These are phyloP conservation scores for Eupithecia abbreviata DNA, from an alignment of 2,888 invertebrate genomes.

Conservation along the genomic window DNA sequence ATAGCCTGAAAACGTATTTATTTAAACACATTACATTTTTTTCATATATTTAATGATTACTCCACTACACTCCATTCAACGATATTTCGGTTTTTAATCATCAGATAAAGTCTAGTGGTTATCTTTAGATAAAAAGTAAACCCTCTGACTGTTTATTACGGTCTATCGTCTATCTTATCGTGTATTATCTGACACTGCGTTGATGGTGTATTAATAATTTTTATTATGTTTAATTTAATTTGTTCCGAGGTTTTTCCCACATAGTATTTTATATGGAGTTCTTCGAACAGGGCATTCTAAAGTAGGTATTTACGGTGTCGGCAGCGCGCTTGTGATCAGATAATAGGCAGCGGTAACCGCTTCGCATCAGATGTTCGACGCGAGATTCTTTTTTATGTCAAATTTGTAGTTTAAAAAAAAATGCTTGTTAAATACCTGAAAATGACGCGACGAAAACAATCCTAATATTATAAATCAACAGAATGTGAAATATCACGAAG, in stretches of 20 bases:
- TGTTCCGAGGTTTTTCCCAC: background rate
- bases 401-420: background rate
- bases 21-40: background rate
- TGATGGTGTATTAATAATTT: constrained; percentile 9
- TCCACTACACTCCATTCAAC: background rate
- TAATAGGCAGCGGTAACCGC: background rate
- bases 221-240: background rate
- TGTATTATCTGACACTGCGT: background rate
- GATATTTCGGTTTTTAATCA: constrained; percentile 13
- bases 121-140: constrained; percentile 20
- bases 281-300: background rate
- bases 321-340: background rate
- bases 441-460: background rate
- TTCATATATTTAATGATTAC: background rate
- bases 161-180: constrained; percentile 17
- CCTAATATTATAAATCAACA: background rate
- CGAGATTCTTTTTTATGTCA: background rate
- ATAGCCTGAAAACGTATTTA: background rate
- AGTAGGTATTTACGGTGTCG: background rate
- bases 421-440: background rate
- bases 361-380: background rate
- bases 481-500: background rate
- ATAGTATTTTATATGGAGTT: background rate
- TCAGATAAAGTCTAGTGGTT: constrained; percentile 8
- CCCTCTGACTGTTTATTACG: constrained; percentile 15